Evolutionary conservation across 2,888 invertebrate species (phyloP).

Genomic region (Tipula confusa): DNA sequence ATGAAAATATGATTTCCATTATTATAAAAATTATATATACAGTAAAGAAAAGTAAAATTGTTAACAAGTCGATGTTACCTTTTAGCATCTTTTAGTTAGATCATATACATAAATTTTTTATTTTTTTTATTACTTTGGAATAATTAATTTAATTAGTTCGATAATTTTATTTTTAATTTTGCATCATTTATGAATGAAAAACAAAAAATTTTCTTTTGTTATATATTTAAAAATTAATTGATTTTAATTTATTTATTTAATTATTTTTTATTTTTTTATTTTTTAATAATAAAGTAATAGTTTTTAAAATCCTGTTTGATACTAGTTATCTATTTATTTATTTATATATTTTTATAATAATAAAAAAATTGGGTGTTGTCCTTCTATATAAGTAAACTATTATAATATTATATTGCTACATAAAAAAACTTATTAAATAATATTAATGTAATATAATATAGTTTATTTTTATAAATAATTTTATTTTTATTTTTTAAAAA

Average conservation of each 20-base stretch:
- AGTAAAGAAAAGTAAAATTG: neutral
- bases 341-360: neutral
- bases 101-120: too few relatives aligned
- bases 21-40: neutral
- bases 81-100: too few relatives aligned
- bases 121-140: neutral
- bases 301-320: constrained; percentile 13
- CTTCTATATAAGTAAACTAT: neutral
- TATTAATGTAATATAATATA: neutral
- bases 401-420: neutral
- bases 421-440: neutral
- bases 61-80: neutral
- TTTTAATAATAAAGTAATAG: neutral
- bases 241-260: neutral
- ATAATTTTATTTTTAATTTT: neutral
- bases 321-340: neutral
- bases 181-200: constrained; percentile 9
- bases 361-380: neutral
- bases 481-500: neutral
- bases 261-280: neutral
- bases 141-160: neutral
- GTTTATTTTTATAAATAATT: neutral
- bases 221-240: neutral
- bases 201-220: neutral
- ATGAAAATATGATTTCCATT: neutral